Evolutionary conservation across 2,113 vertebrate species (phyloP).

Genomic region (Cavia porcellus): DNA sequence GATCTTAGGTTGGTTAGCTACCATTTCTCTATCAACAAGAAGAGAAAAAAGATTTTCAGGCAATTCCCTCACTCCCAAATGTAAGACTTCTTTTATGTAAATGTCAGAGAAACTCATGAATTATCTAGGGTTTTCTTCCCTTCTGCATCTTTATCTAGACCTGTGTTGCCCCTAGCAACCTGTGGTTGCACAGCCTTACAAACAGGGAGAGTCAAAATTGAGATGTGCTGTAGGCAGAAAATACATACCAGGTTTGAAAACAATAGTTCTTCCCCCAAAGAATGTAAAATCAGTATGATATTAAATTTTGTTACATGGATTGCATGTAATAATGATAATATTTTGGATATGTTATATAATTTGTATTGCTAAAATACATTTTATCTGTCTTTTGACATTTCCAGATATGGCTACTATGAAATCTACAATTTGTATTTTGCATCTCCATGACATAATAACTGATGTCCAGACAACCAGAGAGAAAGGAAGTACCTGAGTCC

Average conservation of each 20-base stretch:
- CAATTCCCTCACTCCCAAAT: no score
- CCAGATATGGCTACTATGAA: background rate
- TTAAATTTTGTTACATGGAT: conserved; percentile 46
- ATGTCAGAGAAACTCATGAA: background rate
- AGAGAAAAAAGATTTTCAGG: background rate
- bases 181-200: background rate
- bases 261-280: background rate
- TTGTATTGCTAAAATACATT: background rate
- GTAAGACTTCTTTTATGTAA: background rate
- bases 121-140: background rate
- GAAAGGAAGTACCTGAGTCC: background rate
- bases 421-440: background rate
- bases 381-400: background rate
- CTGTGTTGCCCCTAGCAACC: background rate
- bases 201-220: background rate
- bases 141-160: background rate
- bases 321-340: background rate
- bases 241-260: background rate
- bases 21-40: background rate
- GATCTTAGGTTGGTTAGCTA: background rate
- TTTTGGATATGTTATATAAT: conserved; percentile 14
- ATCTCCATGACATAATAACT: background rate
- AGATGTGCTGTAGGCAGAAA: background rate
- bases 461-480: background rate
- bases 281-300: no score